A percentile compares a stretch with the other conserved stretches of the same genome.
Conservation (phyloP, 2,113 vertebrate species). For the Phylloscopus trochiloides region DNA sequence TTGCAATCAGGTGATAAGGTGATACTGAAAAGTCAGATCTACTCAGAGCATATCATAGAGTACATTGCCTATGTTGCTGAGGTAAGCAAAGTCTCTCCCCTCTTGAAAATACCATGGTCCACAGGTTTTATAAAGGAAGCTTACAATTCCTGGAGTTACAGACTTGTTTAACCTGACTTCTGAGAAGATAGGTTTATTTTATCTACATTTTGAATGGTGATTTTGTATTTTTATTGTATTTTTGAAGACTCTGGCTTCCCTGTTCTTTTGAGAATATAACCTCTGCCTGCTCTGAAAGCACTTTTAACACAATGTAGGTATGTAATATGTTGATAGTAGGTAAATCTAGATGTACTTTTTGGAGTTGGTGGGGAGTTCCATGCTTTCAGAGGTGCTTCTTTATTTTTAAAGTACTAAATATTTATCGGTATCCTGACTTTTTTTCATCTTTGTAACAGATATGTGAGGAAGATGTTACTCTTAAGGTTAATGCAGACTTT, state of each 20-base stretch:
- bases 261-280: not conserved
- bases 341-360: not conserved
- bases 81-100: slow-evolving; percentile 68
- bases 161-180: not conserved
- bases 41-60: slow-evolving; percentile 71
- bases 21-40: slow-evolving; percentile 80
- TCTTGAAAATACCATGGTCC: not conserved
- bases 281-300: not conserved
- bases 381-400: not conserved
- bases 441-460: slow-evolving; percentile 71
- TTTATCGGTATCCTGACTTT: not conserved
- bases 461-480: slow-evolving; percentile 82
- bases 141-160: not conserved
- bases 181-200: not conserved
- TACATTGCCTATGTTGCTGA: slow-evolving; percentile 80
- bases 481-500: slow-evolving; percentile 83
- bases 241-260: not conserved
- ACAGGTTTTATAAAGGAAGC: not conserved
- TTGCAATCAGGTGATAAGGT: slow-evolving; percentile 83
- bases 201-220: not conserved
- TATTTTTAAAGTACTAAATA: not conserved
- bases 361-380: not conserved
- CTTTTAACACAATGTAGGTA: not conserved
- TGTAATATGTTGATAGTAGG: not conserved
- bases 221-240: not conserved